Evolutionary conservation across 2,113 vertebrate species (phyloP), one percentile per base, ranked within the genome.

Genomic region (Calonectris borealis): DNA sequence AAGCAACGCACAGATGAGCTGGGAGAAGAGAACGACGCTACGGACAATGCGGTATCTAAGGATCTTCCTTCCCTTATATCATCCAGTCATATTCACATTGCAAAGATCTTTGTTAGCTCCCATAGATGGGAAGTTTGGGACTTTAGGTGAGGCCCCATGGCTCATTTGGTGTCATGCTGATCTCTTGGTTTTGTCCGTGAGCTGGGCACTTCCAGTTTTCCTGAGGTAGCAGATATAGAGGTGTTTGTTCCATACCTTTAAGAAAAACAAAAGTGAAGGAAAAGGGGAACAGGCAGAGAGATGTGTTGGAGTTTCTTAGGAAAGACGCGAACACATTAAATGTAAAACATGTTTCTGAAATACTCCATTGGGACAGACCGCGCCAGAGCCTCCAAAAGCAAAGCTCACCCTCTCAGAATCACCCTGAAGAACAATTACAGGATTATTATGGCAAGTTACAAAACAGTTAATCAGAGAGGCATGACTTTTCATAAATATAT

Each of bases 171-270:
- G 52, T 62, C 77, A 69, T 8, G 32, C 20, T 83, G 44, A 71
- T 86, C 49, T 91, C 83, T 61, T 83, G 54, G 11, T 51, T 96
- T 95, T 90, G 79, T 71, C 68, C 32, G 11, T 76, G 70, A 94
- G 89, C 21, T 61, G 87, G 87, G 92, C 83, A 77, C 60, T 93
- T 96, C 70, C 86, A 95, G 66, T 58, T 93, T 92, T 93, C 85
- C 90, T 98, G 98, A 98, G 98, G 96, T 98, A 98, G 97, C 86
- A 83, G 86, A 76, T 62, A 85, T 4, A 86, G 85, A 94, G 18
- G 68, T 93, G 90, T 94, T 90, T 75, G 60, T 88, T 97, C 91
- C 91, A 81, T 68, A 73, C 40, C 24, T 87, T 86, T 64, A 69
- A 75, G 38, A 51, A 82, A 92, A 94, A 80, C 16, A 85, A 49